These are phyloP conservation scores for Gallinago media DNA, from an alignment of 2,113 vertebrate species.

Conservation along the genomic window DNA sequence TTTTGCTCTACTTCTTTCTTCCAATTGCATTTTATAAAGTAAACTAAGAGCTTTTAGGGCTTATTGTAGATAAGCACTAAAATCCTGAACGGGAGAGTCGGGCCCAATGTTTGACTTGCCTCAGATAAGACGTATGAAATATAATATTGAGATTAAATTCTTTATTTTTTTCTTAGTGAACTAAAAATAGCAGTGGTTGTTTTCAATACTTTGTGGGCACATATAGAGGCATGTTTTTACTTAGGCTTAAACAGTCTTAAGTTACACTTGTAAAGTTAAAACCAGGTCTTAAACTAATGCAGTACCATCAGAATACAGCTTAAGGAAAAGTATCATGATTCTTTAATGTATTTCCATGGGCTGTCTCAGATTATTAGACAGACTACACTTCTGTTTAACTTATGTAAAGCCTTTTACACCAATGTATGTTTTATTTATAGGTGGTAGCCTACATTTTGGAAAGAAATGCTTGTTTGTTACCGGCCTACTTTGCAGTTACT, in stretches of 20 bases:
- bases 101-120: neutral
- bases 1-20: neutral
- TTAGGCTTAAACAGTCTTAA: neutral
- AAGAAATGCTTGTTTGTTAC: constrained; percentile 95
- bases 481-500: constrained; percentile 95
- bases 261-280: neutral
- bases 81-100: neutral
- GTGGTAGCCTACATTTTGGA: constrained; percentile 98
- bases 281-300: neutral
- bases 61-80: neutral
- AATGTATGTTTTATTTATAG: constrained; percentile 64
- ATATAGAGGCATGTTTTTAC: neutral
- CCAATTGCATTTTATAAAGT: neutral
- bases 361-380: neutral
- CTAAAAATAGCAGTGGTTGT: neutral
- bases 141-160: neutral
- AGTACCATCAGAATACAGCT: neutral
- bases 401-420: neutral
- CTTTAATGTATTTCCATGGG: neutral
- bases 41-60: neutral
- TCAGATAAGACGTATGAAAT: neutral
- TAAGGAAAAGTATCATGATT: neutral
- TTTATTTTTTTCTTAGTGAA: neutral
- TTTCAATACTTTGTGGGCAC: neutral
- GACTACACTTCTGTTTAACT: neutral